Evolutionary conservation across 2,113 vertebrate genomes (phyloP).

Genomic region (Phalacrocorax aristotelis): DNA sequence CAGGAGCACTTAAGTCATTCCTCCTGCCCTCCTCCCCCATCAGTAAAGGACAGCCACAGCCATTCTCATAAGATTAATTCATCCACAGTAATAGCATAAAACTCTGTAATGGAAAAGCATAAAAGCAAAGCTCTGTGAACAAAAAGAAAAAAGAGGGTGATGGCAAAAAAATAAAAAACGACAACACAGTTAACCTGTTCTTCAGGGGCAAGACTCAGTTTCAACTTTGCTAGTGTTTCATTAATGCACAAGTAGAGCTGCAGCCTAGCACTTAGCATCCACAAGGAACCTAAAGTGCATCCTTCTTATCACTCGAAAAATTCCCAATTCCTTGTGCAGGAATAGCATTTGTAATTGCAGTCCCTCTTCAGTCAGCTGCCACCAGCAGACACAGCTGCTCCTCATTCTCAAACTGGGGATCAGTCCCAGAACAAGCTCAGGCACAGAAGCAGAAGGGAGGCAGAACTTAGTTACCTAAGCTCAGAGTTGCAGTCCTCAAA

Average conservation of each 20-base stretch:
- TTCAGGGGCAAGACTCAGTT: not conserved
- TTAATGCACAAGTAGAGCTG: not conserved
- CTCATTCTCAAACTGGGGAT: not conserved
- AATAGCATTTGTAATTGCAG: not conserved
- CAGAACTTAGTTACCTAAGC: not conserved
- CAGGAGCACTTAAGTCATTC: conserved; percentile 22
- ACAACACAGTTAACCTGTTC: not conserved
- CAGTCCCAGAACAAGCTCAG: not conserved
- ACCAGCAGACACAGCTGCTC: not conserved
- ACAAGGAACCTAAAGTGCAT: not conserved
- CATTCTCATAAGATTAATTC: conserved; percentile 1
- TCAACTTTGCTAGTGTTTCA: not conserved
- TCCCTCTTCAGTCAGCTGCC: not conserved
- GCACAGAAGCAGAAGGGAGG: not conserved
- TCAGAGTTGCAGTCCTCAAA: not conserved
- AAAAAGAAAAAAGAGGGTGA: not conserved
- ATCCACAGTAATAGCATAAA: not conserved
- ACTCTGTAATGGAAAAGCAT: not conserved
- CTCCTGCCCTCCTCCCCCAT: not conserved
- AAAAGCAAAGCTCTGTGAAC: not conserved
- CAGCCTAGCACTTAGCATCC: not conserved
- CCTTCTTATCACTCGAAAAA: not conserved
- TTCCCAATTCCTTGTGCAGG: not conserved
- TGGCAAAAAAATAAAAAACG: not conserved
- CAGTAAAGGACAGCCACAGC: conserved; percentile 6